These are phyloP conservation scores for Eutolmus rufibarbis DNA, from an alignment of 2,888 invertebrate species.

Conservation along the genomic window DNA sequence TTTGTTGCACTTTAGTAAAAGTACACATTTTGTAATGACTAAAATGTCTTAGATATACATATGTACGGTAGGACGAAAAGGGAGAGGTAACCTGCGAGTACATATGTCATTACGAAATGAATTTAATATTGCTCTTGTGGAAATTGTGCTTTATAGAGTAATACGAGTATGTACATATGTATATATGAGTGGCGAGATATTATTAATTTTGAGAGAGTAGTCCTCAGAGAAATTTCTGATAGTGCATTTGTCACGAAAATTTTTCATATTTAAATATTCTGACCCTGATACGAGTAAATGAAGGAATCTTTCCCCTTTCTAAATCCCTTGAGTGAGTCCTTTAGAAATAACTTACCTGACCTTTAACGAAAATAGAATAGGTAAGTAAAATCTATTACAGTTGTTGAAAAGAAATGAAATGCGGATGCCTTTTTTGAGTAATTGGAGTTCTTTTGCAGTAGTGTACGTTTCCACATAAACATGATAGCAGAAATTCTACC, in stretches of 20 bases:
- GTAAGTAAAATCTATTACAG: not conserved
- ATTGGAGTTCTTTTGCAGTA: not conserved
- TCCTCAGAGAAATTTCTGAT: not conserved
- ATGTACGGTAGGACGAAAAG: too few relatives aligned
- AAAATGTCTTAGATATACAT: too few relatives aligned
- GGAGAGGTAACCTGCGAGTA: too few relatives aligned
- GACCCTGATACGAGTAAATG: not conserved
- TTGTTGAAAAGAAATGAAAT: not conserved
- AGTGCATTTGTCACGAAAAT: not conserved
- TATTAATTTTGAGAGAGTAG: not conserved
- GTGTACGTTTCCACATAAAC: not conserved
- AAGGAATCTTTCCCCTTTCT: not conserved
- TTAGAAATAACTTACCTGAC: not conserved
- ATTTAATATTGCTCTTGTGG: not conserved
- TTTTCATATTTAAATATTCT: not conserved
- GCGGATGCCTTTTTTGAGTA: not conserved
- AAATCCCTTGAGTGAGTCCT: not conserved
- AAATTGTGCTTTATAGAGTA: not conserved
- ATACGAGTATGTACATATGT: not conserved
- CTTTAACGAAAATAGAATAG: not conserved
- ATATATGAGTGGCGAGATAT: too few relatives aligned
- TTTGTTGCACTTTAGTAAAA: too few relatives aligned
- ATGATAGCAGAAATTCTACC: not conserved
- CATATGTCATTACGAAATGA: too few relatives aligned
- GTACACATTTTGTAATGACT: too few relatives aligned